Conservation (phyloP, 1,140 invertebrate species). For the Muscidifurax raptorellus region DNA sequence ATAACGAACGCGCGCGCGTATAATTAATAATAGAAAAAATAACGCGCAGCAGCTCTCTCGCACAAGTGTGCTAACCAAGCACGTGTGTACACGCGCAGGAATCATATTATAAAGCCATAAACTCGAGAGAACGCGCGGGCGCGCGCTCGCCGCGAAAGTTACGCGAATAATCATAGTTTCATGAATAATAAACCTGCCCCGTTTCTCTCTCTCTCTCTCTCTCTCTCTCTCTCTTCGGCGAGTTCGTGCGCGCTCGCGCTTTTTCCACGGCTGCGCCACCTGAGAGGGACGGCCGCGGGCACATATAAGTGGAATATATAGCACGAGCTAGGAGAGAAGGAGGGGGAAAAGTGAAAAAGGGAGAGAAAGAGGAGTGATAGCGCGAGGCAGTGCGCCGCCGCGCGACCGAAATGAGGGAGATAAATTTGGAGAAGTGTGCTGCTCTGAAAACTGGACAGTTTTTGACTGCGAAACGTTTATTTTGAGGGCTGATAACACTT, state of each 20-base stretch:
- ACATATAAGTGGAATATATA: slow-evolving; percentile 24
- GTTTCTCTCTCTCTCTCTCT: slow-evolving; percentile 13
- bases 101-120: slow-evolving; percentile 47
- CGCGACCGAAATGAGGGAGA: slow-evolving; percentile 41
- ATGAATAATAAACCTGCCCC: slow-evolving; percentile 49
- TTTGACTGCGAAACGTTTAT: not conserved
- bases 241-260: not conserved
- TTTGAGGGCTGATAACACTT: slow-evolving; percentile 9
- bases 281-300: not conserved
- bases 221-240: not conserved
- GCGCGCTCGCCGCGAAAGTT: slow-evolving; percentile 24
- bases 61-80: not conserved
- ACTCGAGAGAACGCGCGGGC: slow-evolving; percentile 5
- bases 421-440: slow-evolving; percentile 25
- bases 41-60: not conserved
- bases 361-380: slow-evolving; percentile 19
- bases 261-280: slow-evolving; percentile 27
- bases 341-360: not conserved
- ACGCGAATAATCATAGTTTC: slow-evolving; percentile 51
- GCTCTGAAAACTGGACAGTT: not conserved
- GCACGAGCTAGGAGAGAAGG: not conserved
- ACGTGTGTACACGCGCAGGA: not conserved
- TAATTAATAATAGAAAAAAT: slow-evolving; percentile 28
- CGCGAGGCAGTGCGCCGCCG: not conserved
- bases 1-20: not conserved